These are phyloP conservation scores for Odobenus rosmarus DNA, from an alignment of 2,113 vertebrate species.

Conservation along the genomic window DNA sequence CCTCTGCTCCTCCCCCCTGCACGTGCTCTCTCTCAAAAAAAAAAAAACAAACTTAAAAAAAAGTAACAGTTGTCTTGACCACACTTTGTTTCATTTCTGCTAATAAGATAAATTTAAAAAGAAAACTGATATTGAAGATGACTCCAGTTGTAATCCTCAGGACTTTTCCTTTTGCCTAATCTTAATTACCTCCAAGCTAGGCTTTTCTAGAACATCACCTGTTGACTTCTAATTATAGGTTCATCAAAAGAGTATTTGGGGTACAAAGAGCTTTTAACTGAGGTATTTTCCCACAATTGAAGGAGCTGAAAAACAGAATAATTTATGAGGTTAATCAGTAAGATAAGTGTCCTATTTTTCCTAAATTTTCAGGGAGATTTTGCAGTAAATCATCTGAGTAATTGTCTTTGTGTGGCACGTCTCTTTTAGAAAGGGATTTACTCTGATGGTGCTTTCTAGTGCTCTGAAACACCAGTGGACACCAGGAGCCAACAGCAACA, in stretches of 20 bases:
- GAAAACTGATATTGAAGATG: neutral
- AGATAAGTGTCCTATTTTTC: neutral
- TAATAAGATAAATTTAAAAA: neutral
- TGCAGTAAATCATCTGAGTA: neutral
- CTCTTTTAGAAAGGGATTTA: neutral
- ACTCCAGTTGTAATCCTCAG: neutral
- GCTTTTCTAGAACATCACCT: conserved; percentile 3
- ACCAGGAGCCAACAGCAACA: neutral
- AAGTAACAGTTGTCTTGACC: neutral
- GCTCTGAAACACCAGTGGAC: neutral
- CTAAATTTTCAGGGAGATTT: neutral
- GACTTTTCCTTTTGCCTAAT: neutral
- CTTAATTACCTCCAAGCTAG: neutral
- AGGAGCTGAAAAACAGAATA: neutral
- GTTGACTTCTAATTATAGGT: neutral
- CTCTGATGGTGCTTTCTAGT: neutral
- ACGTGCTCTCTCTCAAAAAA: neutral
- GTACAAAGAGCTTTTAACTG: neutral
- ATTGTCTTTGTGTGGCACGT: neutral
- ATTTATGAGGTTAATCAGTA: neutral
- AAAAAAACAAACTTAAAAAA: neutral
- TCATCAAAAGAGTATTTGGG: neutral
- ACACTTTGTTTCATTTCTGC: conserved; percentile 45
- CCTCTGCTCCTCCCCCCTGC: neutral
- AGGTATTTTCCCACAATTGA: neutral